Percentiles rank a stretch among this genome's conserved stretches.
phyloP scores from a whole-genome alignment of 2,888 invertebrate genomes.

The Phalera bucephala region DNA sequence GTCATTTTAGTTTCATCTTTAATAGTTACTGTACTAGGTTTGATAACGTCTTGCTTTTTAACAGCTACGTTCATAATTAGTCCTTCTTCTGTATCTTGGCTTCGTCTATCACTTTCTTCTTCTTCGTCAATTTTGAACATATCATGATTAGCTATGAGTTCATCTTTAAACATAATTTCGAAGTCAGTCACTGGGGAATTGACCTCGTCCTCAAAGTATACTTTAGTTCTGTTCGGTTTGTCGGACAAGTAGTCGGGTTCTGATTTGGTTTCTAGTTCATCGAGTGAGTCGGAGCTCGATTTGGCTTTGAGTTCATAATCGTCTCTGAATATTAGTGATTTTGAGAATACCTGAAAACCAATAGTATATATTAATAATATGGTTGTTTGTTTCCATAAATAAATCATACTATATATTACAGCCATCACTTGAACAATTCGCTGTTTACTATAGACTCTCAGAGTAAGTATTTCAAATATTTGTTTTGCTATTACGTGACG shows the following conservation, averaged over 20 bases:
- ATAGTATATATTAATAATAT: no score
- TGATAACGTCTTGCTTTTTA: constrained; percentile 69
- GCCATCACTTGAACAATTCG: no score
- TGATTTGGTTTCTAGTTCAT: constrained; percentile 72
- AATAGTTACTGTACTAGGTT: constrained; percentile 70
- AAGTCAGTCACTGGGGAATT: constrained; percentile 78
- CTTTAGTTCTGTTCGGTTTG: constrained; percentile 72
- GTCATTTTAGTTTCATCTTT: constrained; percentile 76
- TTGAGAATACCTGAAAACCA: constrained; percentile 76
- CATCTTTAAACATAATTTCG: constrained; percentile 81
- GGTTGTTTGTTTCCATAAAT: no score
- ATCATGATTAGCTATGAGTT: constrained; percentile 60
- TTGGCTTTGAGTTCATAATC: constrained; percentile 65
- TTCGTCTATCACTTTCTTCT: constrained; percentile 64
- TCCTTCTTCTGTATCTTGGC: constrained; percentile 69
- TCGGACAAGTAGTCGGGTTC: constrained; percentile 70
- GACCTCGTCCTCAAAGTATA: constrained; percentile 77
- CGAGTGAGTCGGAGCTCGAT: constrained; percentile 57
- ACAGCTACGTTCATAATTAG: constrained; percentile 68
- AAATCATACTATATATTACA: no score
- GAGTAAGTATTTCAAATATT: no score
- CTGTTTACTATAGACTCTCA: no score
- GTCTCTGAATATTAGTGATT: constrained; percentile 77
- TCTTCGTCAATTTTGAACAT: constrained; percentile 80
- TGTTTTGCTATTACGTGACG: no score